These are phyloP conservation scores for Trachelus troglodyta DNA, from an alignment of 2,888 invertebrate species.

Conservation along the genomic window DNA sequence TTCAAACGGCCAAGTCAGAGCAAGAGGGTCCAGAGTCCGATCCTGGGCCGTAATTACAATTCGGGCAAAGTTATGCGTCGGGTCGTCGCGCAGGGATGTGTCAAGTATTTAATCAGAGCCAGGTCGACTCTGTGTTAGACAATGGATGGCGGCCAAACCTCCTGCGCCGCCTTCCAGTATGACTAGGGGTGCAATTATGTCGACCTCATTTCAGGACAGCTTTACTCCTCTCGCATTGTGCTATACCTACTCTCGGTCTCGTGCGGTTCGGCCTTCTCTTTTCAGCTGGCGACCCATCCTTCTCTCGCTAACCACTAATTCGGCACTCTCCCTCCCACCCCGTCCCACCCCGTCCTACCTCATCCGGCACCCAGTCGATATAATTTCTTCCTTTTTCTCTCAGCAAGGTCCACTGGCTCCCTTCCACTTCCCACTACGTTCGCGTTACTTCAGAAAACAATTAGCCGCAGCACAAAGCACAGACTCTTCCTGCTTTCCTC, in stretches of 20 bases:
- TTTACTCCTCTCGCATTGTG: conserved; percentile 40
- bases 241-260: not conserved
- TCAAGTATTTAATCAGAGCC: conserved; percentile 65
- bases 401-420: not conserved
- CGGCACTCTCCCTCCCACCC: conserved; percentile 21
- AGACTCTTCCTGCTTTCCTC: conserved; percentile 2
- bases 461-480: conserved; percentile 20
- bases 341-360: not conserved
- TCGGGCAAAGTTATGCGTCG: conserved; percentile 61
- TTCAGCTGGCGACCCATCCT: conserved; percentile 14
- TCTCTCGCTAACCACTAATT: conserved; percentile 21
- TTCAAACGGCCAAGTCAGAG: not conserved
- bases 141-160: conserved; percentile 53
- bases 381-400: conserved; percentile 11
- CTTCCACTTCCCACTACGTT: conserved; percentile 6
- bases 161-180: conserved; percentile 41
- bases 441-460: conserved; percentile 29
- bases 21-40: not conserved
- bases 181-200: conserved; percentile 61
- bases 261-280: conserved; percentile 4
- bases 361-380: not conserved
- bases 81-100: conserved; percentile 53
- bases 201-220: conserved; percentile 59
- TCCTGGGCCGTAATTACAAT: conserved; percentile 60
- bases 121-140: conserved; percentile 58